Base-by-base conservation (phyloP, 2,888 invertebrate genomes). In the Timandra comae region DNA sequence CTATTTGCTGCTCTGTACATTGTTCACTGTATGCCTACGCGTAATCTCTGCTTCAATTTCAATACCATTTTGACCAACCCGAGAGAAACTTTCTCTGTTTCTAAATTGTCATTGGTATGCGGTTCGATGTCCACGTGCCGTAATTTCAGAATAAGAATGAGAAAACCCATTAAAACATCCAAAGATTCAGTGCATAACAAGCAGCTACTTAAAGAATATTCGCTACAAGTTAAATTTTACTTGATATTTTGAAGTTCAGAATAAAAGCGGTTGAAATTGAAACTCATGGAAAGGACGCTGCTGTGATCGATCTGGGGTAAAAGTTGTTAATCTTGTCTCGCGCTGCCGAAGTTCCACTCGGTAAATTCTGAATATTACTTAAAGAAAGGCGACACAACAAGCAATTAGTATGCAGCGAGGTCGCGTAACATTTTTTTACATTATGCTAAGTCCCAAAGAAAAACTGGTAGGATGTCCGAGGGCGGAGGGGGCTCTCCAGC, bases 341-440 rank as follows among this genome's bases (percentile, higher is more conserved):
- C 59, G 56, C 61, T 56, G 57, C 62, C 59, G 37, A 75, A 76
- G 71, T 76, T 75, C 63, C 67, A 63, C 62, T 65, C 62, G 63
- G 63, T 61, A 68, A 70, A 70, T 73, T 69, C 64, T 49, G 62
- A 63, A 69, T 69, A 65, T 68, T 63, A 71, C 68, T 73, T 63
- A 65, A 67, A 62, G 53, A 58, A 58, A 65, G 59, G 63, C 72
- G 63, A 70, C 73, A 82, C 82, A 82, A 84, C 82, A 82, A 76
- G 66, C 68, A 81, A 85, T 85, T 84, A 84, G 85, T 84, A 85
- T 84, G 79, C 85, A 72, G 72, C 63, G 58, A 68, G 68, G 72
- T 63, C 63, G 67, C 75, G 63, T 63, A 69, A 77, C 81, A 82
- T 84, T 85, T 84, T 85, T 85, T 82, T 58, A 77, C 80, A 84